These are phyloP conservation scores for Pionites leucogaster DNA, from an alignment of 2,113 vertebrate genomes.

Conservation along the genomic window DNA sequence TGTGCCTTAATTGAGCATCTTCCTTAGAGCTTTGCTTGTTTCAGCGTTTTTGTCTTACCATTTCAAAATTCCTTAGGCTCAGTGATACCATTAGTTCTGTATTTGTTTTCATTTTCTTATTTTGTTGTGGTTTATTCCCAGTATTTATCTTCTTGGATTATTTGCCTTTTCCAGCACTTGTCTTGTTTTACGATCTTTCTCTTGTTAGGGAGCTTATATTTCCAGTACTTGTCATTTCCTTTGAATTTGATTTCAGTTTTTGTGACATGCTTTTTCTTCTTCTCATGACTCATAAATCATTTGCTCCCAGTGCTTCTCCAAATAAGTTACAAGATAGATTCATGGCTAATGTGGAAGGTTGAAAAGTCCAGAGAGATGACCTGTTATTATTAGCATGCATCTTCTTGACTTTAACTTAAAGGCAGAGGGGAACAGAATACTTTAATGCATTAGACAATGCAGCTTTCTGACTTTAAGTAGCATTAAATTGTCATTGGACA, in stretches of 20 bases:
- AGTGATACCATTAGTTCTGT: background rate
- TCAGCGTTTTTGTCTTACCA: background rate
- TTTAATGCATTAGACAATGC: background rate
- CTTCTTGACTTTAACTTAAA: constrained; percentile 22
- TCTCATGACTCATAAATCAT: constrained; percentile 35
- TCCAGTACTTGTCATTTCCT: constrained; percentile 40
- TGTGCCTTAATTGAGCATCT: background rate
- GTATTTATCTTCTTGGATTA: constrained; percentile 15
- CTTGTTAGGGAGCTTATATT: constrained; percentile 26
- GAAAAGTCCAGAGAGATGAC: background rate
- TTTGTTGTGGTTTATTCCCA: background rate
- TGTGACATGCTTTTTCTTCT: constrained; percentile 23
- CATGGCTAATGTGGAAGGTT: background rate
- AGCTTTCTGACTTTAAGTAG: constrained; percentile 3
- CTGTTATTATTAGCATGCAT: background rate
- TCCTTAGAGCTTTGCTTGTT: constrained; percentile 8
- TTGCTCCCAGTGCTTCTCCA: constrained; percentile 27
- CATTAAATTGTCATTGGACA: background rate
- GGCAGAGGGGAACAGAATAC: background rate
- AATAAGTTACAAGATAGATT: background rate
- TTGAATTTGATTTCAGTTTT: constrained; percentile 47
- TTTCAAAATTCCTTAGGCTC: constrained; percentile 42
- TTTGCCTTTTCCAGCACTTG: constrained; percentile 17
- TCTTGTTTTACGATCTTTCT: background rate
- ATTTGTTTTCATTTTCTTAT: background rate